Evolutionary conservation across 2,888 invertebrate genomes (phyloP), one percentile per base, ranked within the genome.

Genomic region (Neoscelio sp.): DNA sequence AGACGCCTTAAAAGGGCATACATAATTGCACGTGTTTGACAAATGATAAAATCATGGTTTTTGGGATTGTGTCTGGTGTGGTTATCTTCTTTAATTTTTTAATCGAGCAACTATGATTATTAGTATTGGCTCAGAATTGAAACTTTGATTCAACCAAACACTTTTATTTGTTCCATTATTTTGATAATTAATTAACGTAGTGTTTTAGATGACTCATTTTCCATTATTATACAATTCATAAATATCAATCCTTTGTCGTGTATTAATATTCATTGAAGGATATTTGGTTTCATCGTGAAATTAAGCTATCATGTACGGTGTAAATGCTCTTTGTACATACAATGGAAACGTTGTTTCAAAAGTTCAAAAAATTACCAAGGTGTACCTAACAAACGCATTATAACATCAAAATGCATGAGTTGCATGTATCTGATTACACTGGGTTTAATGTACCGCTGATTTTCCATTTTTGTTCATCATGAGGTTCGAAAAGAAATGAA

Each of bases 361-460:
- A 65, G 18, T 56, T 40, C 30, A 48, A 42, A 30, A 15, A 35
- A 28, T 50, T 40, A 35, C 8, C 4, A 8, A 15, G 18, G 17
- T 52, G 30, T 62, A n/a, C 10, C 18, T 30, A 54, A 62, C 38
- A 54, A 46, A n/a, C 15, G 52, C 60, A 26, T 58, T 13, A 33
- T 23, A 33, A 56, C 20, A 54, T 48, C 35, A 5, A 54, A 64
- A 18, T 73, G 73, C 73, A 73, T 73, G 73, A 54, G 28, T 64
- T 56, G 73, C 73, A 73, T 73, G 73, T 48, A 38, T 73, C 23
- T 67, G 44, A 67, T 35, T 48, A 62, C 10, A 44, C 23, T 60
- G 35, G 71, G 60, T 42, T 42, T 8, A 7, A 15, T 8, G 18
- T 18, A 17, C 8, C 8, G 18, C 17, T 18, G 13, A 13, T 8